Evolutionary conservation across 2,888 invertebrate genomes (phyloP), one percentile per base, ranked within the genome.

Genomic region (Cephus spinipes): DNA sequence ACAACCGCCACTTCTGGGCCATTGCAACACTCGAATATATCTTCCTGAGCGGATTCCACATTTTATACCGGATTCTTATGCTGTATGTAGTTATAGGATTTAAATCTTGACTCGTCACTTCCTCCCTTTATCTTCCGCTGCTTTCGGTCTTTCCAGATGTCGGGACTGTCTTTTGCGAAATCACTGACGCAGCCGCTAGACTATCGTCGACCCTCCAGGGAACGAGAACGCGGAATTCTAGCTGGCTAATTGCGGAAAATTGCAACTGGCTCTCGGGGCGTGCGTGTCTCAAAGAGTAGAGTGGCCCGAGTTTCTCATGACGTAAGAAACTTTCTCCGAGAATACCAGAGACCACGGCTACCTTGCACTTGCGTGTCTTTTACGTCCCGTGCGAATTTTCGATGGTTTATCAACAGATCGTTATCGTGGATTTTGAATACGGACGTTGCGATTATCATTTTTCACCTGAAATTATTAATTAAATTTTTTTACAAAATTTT

Each of bases 1-100:
- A 55, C 90, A 89, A 91, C 91, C 90, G 90, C 90, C 88, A 89
- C 90, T 91, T 90, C 91, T 91, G 89, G 90, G 91, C 90, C 90
- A 91, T 91, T 91, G 90, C 91, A 90, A 90, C 89, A 90, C 89
- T 83, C 84, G 82, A 79, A 84, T 87, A 81, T 81, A 80, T 80
- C 81, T 80, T 4, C 32, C 32, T 4, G 32, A 82, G 86, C 80
- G 68, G 68, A 82, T 80, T 82, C 78, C 85, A 86, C 86, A 85
- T 55, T 23, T 55, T 2, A 9, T 55, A 55, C 55, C 9, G 55
- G 15, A 2, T 0, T 23, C 6, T 9, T 23, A 23, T 55, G 9
- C 55, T 2, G 55, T 23, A 9, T 9, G 3, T 9, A 55, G 15
- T 23, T 55, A 23, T 23, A 9, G 55, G 0, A 55, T 55, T 55